Conservation (phyloP, 2,113 vertebrate species). For the Varanus komodoensis region DNA sequence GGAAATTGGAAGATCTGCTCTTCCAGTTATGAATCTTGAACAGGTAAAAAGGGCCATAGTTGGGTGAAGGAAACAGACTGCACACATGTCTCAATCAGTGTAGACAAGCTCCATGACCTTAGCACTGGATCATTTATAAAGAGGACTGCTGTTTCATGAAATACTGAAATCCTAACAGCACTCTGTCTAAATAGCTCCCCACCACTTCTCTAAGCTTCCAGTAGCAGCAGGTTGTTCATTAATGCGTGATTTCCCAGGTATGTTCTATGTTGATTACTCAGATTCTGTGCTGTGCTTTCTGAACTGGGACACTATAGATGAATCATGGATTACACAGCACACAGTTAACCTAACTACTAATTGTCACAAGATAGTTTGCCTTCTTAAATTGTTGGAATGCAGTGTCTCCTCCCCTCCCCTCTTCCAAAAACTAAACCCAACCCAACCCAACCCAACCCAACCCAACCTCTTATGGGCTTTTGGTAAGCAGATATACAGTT, state of each 20-base stretch:
- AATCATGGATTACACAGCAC: too few relatives aligned
- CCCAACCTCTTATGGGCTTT: too few relatives aligned
- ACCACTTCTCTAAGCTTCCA: fast-evolving
- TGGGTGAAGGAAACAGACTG: not conserved
- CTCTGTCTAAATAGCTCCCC: not conserved
- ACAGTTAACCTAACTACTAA: too few relatives aligned
- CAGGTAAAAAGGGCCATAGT: not conserved
- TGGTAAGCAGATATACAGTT: too few relatives aligned
- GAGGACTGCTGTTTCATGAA: conserved; percentile 2
- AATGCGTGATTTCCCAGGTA: too few relatives aligned
- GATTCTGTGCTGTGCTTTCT: too few relatives aligned
- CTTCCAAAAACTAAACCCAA: too few relatives aligned
- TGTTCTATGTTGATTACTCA: too few relatives aligned
- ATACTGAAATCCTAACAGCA: not conserved
- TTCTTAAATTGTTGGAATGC: not conserved
- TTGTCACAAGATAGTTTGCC: not conserved
- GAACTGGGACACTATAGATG: too few relatives aligned
- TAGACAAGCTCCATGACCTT: conserved; percentile 19
- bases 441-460: too few relatives aligned
- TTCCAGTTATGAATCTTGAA: conserved; percentile 42
- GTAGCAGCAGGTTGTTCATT: not conserved
- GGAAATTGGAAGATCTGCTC: conserved; percentile 56
- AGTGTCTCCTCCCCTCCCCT: fast-evolving
- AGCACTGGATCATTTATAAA: conserved; percentile 18
- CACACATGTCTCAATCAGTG: conserved; percentile 5